A percentile compares a stretch with the other conserved stretches of the same genome.
These are phyloP conservation scores for Drosophila neutralis DNA, from an alignment of 2,888 invertebrate genomes.

Conservation along the genomic window DNA sequence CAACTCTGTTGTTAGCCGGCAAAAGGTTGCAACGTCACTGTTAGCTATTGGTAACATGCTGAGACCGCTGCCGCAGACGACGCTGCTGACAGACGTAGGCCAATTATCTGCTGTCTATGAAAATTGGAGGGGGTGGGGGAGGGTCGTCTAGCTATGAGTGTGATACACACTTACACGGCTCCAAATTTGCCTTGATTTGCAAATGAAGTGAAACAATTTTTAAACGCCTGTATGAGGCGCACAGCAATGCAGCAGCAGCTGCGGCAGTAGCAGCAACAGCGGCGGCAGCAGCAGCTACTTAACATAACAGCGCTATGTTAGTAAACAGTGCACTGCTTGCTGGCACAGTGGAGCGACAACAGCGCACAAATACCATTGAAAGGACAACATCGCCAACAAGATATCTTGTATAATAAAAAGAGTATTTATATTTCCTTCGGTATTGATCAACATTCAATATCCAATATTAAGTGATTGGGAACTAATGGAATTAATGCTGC, in stretches of 20 bases:
- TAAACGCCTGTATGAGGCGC: slow-evolving; percentile 65
- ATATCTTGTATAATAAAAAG: not conserved
- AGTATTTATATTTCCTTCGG: not conserved
- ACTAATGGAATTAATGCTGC: not conserved
- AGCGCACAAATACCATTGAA: not conserved
- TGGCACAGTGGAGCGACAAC: slow-evolving; percentile 23
- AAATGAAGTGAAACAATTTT: slow-evolving; percentile 62
- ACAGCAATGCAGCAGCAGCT: slow-evolving; percentile 45
- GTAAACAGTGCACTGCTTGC: slow-evolving; percentile 40
- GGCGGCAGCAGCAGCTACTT: slow-evolving; percentile 19
- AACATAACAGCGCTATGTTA: slow-evolving; percentile 27
- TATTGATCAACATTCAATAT: not conserved
- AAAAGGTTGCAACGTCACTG: slow-evolving; percentile 52
- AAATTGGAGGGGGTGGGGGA: not conserved
- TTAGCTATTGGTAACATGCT: slow-evolving; percentile 69
- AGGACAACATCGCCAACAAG: not conserved
- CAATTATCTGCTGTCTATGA: slow-evolving; percentile 45
- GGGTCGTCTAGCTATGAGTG: not conserved
- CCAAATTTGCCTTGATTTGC: slow-evolving; percentile 54
- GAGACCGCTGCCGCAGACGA: slow-evolving; percentile 33
- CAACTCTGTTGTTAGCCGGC: slow-evolving; percentile 35
- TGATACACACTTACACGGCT: slow-evolving; percentile 16
- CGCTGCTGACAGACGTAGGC: slow-evolving; percentile 29
- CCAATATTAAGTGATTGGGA: not conserved
- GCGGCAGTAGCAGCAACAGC: slow-evolving; percentile 11